Base-by-base conservation (phyloP, 2,888 invertebrate species). In the Lasiommata megera region DNA sequence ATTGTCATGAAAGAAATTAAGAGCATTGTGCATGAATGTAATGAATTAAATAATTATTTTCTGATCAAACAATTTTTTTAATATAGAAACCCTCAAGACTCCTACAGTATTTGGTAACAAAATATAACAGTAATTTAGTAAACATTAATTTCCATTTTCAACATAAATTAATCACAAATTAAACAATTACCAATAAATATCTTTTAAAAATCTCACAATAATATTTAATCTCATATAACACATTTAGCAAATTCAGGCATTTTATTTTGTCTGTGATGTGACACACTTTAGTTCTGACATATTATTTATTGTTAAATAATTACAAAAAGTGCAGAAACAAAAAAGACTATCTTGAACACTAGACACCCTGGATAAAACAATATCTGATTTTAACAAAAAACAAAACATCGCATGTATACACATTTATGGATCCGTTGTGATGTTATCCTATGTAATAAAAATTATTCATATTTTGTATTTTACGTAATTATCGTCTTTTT, bases 31-130 rank as follows among this genome's bases (percentile, higher is more conserved):
- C 12, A 17, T 8, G 7, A 11, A 34, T 34, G 11, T 34, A 34
- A 11, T 3, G 9, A 11, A 34, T 31, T 6, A 23, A 23, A 23
- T 3, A 34, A 3, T 1, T 34, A 34, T 34, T 34, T 9, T 17
- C 3, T 37, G 12, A 12, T 23, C 14, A 34, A 34, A 36, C 14
- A 17, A 16, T 3, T 11, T n/a, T 40, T 17, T 3, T 8, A 6
- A 38, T n/a, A 11, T 16, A 37, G 11, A 46, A 40, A 23, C 17
- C 12, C 63, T 67, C 60, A 60, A 63, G 5, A 5, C 23, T 23
- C 23, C 23, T 2, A 2, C 5, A 23, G 5, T 67, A 72, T 74
- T 74, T 74, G 74, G 73, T 74, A 73, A 71, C 71, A 64, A 68
- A 63, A 63, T 60, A 65, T 71, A 34, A 41, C 31, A 66, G 58